phyloP scores from a whole-genome alignment of 2,888 invertebrate genomes.

The Zele albiditarsus region DNA sequence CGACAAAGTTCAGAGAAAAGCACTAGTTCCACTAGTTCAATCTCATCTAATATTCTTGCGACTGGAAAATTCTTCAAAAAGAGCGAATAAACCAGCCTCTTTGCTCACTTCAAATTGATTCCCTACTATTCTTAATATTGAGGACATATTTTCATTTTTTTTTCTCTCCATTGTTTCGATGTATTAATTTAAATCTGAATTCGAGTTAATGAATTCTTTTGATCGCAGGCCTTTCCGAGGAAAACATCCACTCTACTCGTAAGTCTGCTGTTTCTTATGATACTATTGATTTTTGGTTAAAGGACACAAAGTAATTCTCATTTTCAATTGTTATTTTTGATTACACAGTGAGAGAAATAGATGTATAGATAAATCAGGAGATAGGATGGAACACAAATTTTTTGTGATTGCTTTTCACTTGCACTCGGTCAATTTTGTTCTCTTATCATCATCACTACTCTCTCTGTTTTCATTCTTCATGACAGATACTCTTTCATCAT shows the following conservation, averaged over 20 bases:
- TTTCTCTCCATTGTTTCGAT: slow-evolving; percentile 19
- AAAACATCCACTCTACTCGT: slow-evolving; percentile 79
- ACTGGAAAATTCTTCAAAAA: slow-evolving; percentile 58
- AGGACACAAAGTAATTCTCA: not conserved
- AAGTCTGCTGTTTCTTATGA: slow-evolving; percentile 72
- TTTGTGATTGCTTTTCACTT: slow-evolving; percentile 28
- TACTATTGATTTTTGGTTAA: slow-evolving; percentile 27
- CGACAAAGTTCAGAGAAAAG: slow-evolving; percentile 58
- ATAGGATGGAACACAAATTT: not conserved
- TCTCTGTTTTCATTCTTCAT: slow-evolving; percentile 27
- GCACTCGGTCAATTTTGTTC: slow-evolving; percentile 17
- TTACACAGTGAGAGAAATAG: not conserved
- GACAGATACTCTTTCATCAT: slow-evolving; percentile 26
- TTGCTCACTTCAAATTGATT: not conserved
- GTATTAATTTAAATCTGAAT: not conserved
- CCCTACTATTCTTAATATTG: not conserved
- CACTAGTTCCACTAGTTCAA: slow-evolving; percentile 52
- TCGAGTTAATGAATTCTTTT: slow-evolving; percentile 52
- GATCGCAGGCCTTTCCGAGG: slow-evolving; percentile 77
- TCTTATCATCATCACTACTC: slow-evolving; percentile 11
- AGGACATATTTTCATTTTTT: slow-evolving; percentile 15
- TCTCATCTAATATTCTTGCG: slow-evolving; percentile 52
- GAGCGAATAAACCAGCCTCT: slow-evolving; percentile 51
- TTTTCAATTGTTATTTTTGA: slow-evolving; percentile 40
- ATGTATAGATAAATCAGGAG: not conserved